Evolutionary conservation across 2,113 vertebrate species (phyloP).

Genomic region (Nerophis lumbriciformis): DNA sequence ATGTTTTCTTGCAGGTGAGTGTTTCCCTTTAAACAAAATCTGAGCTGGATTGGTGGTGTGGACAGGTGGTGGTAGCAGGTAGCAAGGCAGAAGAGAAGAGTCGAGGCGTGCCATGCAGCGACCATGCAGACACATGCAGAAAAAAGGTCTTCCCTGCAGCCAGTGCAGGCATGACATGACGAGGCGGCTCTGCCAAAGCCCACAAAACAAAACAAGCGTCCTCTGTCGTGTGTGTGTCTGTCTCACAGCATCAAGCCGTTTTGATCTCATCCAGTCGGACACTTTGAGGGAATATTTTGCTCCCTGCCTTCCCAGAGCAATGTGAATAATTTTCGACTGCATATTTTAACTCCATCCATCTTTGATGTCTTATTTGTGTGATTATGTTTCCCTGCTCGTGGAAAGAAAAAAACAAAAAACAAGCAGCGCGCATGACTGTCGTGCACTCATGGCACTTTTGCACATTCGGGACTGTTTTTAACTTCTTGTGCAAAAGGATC

Average conservation of each 20-base stretch:
- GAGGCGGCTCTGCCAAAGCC: conserved; percentile 43
- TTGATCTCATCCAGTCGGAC: conserved; percentile 70
- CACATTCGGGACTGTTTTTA: conserved; percentile 59
- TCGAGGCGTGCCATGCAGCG: conserved; percentile 36
- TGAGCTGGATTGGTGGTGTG: conserved; percentile 8
- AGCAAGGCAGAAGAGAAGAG: too few relatives aligned
- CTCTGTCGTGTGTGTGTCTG: conserved; percentile 17
- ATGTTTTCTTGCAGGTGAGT: background rate
- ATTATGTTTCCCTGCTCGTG: conserved; percentile 66
- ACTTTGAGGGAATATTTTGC: conserved; percentile 76
- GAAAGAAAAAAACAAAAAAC: conserved; percentile 35
- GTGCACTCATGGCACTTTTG: conserved; percentile 53
- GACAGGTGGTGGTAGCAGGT: conserved; percentile 17
- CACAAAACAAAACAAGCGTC: conserved; percentile 32
- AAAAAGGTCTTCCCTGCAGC: conserved; percentile 48
- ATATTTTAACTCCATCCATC: conserved; percentile 77
- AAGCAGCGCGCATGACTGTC: conserved; percentile 51
- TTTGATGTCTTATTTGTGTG: conserved; percentile 81
- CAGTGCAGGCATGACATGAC: conserved; percentile 37
- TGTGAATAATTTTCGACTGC: conserved; percentile 70
- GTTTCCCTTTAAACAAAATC: conserved; percentile 41
- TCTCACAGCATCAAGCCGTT: conserved; percentile 49
- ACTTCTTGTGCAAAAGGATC: conserved; percentile 48
- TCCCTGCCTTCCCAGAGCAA: conserved; percentile 68
- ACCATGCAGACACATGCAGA: conserved; percentile 19